A percentile compares a stretch with the other conserved stretches of the same genome.
phyloP scores from a whole-genome alignment of 2,113 vertebrate genomes.

The Collichthys lucidus region DNA sequence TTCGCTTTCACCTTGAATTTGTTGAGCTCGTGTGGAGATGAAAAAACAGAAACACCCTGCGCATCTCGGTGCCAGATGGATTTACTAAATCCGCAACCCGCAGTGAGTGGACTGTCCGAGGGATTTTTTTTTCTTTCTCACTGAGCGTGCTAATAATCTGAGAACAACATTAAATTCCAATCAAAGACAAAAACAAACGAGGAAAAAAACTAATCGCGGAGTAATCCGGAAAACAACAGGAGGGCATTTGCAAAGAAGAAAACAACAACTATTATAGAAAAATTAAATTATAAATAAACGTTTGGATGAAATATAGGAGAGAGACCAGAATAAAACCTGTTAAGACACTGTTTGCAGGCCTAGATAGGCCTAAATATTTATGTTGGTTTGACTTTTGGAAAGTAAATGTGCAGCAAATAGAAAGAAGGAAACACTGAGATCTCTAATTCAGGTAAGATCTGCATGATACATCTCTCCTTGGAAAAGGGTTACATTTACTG shows the following conservation, averaged over 20 bases:
- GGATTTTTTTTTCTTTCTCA: constrained; percentile 54
- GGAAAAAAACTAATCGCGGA: constrained; percentile 2
- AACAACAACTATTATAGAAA: not conserved
- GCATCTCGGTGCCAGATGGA: constrained; percentile 71
- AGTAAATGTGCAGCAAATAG: not conserved
- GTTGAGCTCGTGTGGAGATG: constrained; percentile 26
- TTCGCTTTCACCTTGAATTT: not conserved
- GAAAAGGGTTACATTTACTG: too few relatives aligned
- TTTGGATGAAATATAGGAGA: not conserved
- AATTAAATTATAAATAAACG: not conserved
- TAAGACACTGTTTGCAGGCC: not conserved
- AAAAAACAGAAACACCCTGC: constrained; percentile 28
- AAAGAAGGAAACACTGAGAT: not conserved
- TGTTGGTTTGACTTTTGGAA: not conserved
- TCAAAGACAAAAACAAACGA: not conserved
- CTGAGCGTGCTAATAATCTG: constrained; percentile 38
- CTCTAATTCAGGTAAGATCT: not conserved
- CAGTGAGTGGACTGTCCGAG: constrained; percentile 53
- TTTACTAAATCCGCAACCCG: constrained; percentile 56
- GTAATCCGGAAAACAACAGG: not conserved
- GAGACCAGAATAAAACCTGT: not conserved
- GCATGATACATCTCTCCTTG: too few relatives aligned
- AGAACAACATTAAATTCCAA: constrained; percentile 43
- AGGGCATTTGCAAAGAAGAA: not conserved
- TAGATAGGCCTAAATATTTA: not conserved